A percentile compares a stretch with the other conserved stretches of the same genome.
Conservation (phyloP, 1,140 invertebrate species). For the Papilio dardanus region DNA sequence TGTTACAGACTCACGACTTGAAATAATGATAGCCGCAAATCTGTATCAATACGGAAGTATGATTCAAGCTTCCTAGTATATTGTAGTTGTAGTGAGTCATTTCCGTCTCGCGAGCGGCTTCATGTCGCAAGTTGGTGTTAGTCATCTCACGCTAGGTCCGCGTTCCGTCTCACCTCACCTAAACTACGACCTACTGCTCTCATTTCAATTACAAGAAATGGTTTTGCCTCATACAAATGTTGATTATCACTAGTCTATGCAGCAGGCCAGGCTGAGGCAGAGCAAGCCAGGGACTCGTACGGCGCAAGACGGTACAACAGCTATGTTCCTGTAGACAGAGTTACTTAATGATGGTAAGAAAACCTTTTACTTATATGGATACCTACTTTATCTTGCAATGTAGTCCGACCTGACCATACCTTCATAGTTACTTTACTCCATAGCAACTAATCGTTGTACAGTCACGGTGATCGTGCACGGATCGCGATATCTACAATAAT, state of each 20-base stretch:
- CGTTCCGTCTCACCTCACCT: background rate
- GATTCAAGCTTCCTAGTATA: conserved; percentile 7
- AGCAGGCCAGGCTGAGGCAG: no score
- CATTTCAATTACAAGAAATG: no score
- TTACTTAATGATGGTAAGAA: no score
- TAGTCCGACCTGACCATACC: no score
- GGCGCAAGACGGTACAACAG: no score
- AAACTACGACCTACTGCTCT: background rate
- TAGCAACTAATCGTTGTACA: background rate
- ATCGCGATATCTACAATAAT: background rate
- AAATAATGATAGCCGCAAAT: background rate
- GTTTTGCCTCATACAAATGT: no score
- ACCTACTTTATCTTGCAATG: no score
- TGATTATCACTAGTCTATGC: no score
- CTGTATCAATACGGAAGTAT: background rate
- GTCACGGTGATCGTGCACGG: background rate
- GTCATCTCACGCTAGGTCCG: background rate
- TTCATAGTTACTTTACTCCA: no score
- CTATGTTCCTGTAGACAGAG: no score
- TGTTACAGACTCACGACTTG: conserved; percentile 11
- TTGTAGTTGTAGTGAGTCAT: background rate
- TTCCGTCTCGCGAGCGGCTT: background rate
- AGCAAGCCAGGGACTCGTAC: no score
- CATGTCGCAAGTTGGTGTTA: background rate
- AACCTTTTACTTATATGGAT: no score